Evolutionary conservation across 2,888 invertebrate genomes (phyloP).

Genomic region (Aphodius granarius): DNA sequence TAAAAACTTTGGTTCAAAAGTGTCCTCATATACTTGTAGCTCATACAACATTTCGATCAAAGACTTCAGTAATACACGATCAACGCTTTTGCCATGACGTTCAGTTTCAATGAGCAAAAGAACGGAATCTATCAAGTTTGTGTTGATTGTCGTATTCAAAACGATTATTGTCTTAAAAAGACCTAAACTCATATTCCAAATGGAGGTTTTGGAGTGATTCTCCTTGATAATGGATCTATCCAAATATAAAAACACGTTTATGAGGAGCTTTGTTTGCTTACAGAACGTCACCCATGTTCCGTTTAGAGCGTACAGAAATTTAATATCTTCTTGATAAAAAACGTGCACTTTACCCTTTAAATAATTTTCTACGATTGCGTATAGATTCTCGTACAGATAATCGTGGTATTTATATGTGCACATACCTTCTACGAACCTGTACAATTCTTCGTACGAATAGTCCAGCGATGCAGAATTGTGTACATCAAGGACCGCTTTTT

Average conservation of each 20-base stretch:
- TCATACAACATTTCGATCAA: constrained; percentile 92
- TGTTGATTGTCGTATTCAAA: constrained; percentile 80
- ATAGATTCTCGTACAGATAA: constrained; percentile 81
- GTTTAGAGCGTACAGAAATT: constrained; percentile 86
- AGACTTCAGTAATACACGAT: constrained; percentile 86
- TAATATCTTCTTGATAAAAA: constrained; percentile 81
- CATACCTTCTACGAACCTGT: constrained; percentile 94
- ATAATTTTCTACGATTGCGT: constrained; percentile 78
- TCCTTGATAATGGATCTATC: constrained; percentile 94
- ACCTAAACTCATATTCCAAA: constrained; percentile 95
- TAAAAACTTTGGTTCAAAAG: constrained; percentile 84
- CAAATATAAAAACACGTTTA: constrained; percentile 94
- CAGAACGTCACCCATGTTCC: constrained; percentile 93
- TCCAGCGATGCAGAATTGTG: constrained; percentile 28
- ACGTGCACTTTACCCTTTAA: constrained; percentile 84
- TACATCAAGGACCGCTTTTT: constrained; percentile 30
- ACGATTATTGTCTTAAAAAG: constrained; percentile 90
- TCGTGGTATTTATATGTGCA: constrained; percentile 92
- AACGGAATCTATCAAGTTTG: constrained; percentile 86
- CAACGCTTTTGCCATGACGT: constrained; percentile 84
- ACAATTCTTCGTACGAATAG: constrained; percentile 87
- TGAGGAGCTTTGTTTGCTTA: constrained; percentile 94
- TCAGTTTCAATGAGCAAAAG: constrained; percentile 87
- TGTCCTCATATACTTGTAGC: constrained; percentile 84
- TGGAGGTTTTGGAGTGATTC: constrained; percentile 87